A percentile compares a stretch with the other conserved stretches of the same genome.
phyloP scores from a whole-genome alignment of 2,113 vertebrate genomes.

The Paracanthobrama guichenoti region DNA sequence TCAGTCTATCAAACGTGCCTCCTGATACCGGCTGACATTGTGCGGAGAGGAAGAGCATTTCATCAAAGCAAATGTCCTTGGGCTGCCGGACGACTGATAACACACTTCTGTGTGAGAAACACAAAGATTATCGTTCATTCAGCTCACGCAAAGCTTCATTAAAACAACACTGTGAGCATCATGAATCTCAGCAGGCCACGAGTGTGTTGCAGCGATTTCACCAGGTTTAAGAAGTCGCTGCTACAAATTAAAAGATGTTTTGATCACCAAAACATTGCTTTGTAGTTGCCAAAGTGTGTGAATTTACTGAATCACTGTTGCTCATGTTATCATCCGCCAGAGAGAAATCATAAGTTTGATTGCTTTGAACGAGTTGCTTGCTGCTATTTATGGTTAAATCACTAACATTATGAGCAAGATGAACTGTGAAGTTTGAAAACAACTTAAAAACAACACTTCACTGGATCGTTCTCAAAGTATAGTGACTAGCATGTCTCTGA shows the following conservation, averaged over 20 bases:
- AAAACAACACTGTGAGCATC: background rate
- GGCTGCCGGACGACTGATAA: background rate
- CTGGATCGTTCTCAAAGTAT: too few relatives aligned
- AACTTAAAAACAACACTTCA: background rate
- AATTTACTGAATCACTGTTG: background rate
- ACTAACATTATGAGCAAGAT: background rate
- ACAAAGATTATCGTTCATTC: background rate
- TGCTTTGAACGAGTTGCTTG: background rate
- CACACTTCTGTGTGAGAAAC: background rate
- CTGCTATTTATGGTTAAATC: background rate
- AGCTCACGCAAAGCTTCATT: background rate
- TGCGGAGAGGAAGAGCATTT: background rate
- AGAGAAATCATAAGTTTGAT: background rate
- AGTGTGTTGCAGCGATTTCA: background rate
- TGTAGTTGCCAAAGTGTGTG: background rate
- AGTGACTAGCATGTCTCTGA: too few relatives aligned
- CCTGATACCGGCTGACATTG: background rate
- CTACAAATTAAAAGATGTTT: background rate
- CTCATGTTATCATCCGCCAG: too few relatives aligned
- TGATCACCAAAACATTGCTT: background rate
- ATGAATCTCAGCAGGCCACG: background rate
- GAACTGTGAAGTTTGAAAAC: background rate
- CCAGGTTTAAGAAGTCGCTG: background rate
- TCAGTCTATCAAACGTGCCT: background rate
- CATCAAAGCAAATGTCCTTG: constrained; percentile 7